Conservation (phyloP, 2,113 vertebrate species). For the Xiphophorus maculatus region DNA sequence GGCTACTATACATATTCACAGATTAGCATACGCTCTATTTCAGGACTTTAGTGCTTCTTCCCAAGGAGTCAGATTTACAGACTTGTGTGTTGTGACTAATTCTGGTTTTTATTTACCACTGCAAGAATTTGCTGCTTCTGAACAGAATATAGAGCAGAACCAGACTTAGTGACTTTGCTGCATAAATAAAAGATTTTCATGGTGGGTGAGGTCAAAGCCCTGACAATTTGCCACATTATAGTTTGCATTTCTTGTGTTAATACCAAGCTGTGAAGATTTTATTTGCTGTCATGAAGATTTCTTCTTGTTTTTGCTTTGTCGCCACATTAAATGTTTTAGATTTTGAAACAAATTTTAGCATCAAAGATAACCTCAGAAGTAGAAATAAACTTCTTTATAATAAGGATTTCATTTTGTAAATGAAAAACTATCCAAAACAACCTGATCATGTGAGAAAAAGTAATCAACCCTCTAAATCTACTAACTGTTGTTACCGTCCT, state of each 20-base stretch:
- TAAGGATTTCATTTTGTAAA: too few species aligned
- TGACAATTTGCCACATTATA: neutral
- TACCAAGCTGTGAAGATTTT: neutral
- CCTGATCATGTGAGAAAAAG: neutral
- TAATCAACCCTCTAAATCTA: neutral
- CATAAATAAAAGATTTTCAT: neutral
- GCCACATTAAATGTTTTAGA: neutral
- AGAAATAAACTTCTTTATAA: neutral
- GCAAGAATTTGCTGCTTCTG: slow-evolving; percentile 41
- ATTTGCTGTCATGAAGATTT: neutral
- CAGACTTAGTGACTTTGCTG: neutral
- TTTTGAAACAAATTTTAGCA: neutral
- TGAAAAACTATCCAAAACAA: neutral
- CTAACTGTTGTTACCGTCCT: neutral
- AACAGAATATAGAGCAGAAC: neutral
- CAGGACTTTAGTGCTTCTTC: slow-evolving; percentile 46
- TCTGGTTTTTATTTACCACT: slow-evolving; percentile 52
- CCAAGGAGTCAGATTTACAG: slow-evolving; percentile 51
- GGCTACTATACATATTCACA: slow-evolving; percentile 60
- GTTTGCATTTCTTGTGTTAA: neutral
- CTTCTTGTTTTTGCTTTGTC: neutral
- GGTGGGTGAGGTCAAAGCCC: neutral
- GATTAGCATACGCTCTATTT: slow-evolving; percentile 70
- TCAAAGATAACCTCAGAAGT: neutral
- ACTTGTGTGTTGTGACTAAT: slow-evolving; percentile 47